Conservation (phyloP, 2,888 invertebrate genomes). For the Congeria kusceri region DNA sequence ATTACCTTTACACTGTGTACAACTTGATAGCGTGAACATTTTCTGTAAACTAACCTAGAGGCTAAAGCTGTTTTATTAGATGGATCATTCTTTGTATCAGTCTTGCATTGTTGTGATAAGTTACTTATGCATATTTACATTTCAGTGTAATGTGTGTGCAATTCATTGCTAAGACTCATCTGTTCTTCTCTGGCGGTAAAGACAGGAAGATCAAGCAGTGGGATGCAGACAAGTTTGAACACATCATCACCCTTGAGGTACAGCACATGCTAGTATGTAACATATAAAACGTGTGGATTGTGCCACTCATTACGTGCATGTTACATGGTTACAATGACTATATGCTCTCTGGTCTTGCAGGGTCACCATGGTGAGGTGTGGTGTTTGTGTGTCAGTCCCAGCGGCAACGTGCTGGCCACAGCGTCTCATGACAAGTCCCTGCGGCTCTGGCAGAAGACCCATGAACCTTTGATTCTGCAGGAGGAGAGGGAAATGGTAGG, state of each 20-base stretch:
- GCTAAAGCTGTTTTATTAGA: too few relatives aligned
- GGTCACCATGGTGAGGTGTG: slow-evolving; percentile 94
- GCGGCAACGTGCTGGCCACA: slow-evolving; percentile 91
- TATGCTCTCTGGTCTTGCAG: slow-evolving; percentile 84
- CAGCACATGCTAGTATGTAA: not conserved
- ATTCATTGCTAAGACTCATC: slow-evolving; percentile 96
- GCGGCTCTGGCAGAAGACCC: slow-evolving; percentile 93
- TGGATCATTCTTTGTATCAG: too few relatives aligned
- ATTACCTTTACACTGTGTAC: slow-evolving; percentile 15
- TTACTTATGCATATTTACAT: too few relatives aligned
- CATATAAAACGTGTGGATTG: not conserved
- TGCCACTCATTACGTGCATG: too few relatives aligned
- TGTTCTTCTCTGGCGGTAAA: slow-evolving; percentile 96
- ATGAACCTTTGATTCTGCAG: slow-evolving; percentile 95
- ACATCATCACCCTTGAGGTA: slow-evolving; percentile 90
- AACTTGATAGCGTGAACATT: too few relatives aligned
- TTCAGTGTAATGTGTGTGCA: slow-evolving; percentile 93
- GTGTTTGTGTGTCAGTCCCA: slow-evolving; percentile 91
- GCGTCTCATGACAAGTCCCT: slow-evolving; percentile 95
- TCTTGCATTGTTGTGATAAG: too few relatives aligned
- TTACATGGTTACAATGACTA: too few relatives aligned
- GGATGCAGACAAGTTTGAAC: slow-evolving; percentile 97
- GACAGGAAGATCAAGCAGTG: slow-evolving; percentile 98
- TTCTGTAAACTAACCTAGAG: too few relatives aligned
- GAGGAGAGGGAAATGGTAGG: slow-evolving; percentile 92